Evolutionary conservation across 2,888 invertebrate genomes (phyloP), one percentile per base, ranked within the genome.

Genomic region (Drosophila merina): DNA sequence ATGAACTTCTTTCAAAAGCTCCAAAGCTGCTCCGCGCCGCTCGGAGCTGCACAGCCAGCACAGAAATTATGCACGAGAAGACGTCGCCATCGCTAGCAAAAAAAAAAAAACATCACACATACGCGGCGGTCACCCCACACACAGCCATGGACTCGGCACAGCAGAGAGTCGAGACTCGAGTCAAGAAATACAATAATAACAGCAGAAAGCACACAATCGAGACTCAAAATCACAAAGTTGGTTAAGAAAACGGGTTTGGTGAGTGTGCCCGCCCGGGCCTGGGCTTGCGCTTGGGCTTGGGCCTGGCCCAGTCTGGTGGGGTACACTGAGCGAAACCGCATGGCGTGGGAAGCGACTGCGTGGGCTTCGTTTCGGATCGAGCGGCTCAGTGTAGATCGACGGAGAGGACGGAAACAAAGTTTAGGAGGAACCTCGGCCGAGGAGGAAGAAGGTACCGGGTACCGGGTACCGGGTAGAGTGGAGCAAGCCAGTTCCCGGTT

Each of bases 231-330:
- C 82, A 82, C 81, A 77, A 84, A 86, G 75, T 82, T 83, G 81
- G 78, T 74, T 78, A 81, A 71, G 69, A 82, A 84, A 84, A 84
- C 87, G 77, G 69, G 84, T 84, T 84, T 83, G 74, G 55, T 25
- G 55, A 56, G 68, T 55, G 66, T 57, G 57, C 20, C 20, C 20
- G 20, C 64, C 60, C 59, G 60, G 60, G 60, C 60, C 60, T 59
- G 44, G 44, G 20, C 20, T 20, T 20, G 20, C 2, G 20, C 20
- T 20, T 20, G 20, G 20, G 20, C 20, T 20, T 62, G 60, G 60
- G 60, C 60, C 60, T 59, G 44, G 44, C 44, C 44, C 44, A 42
- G 40, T 42, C 40, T 9, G n/a, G 14, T 20, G 67, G 54, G 48
- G 54, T 79, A 81, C 81, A 81, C 80, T 83, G 83, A 68, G 67